phyloP scores from a whole-genome alignment of 2,888 invertebrate genomes.

The Neoaliturus tenellus region DNA sequence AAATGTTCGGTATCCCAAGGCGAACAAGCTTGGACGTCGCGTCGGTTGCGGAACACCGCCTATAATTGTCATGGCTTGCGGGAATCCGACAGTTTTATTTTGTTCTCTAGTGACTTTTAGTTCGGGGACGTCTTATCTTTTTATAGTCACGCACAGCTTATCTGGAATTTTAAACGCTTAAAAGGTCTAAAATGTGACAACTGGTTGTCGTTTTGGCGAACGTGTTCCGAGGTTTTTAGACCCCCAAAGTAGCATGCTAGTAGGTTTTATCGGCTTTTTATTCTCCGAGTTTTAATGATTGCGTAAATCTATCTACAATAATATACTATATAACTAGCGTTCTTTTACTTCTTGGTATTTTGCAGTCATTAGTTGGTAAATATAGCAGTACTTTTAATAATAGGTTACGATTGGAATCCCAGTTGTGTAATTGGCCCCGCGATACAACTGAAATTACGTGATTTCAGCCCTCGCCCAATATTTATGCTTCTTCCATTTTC shows the following conservation, averaged over 20 bases:
- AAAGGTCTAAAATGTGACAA: slow-evolving; percentile 16
- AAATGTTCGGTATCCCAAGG: slow-evolving; percentile 21
- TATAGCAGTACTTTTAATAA: no score
- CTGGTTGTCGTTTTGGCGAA: slow-evolving; percentile 14
- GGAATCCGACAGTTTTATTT: neutral
- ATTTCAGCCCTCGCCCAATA: no score
- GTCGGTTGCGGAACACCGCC: neutral
- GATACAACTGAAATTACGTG: no score
- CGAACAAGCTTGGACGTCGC: neutral
- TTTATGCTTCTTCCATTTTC: no score
- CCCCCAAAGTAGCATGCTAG: neutral
- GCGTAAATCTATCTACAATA: no score
- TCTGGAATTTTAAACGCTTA: slow-evolving; percentile 13
- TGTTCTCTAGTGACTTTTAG: slow-evolving; percentile 11
- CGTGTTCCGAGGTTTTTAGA: neutral
- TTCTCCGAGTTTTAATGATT: no score
- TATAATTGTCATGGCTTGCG: slow-evolving; percentile 22
- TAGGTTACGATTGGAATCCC: no score
- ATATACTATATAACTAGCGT: no score
- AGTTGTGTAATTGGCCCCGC: no score
- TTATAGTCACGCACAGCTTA: slow-evolving; percentile 27
- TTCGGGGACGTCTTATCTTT: slow-evolving; percentile 11
- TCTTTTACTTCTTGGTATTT: no score
- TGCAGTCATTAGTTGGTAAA: no score
- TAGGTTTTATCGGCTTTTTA: no score